Evolutionary conservation across 92 coral and sea anemone genomes (phyloP).

Genomic region (Isaurus tuberculatus): DNA sequence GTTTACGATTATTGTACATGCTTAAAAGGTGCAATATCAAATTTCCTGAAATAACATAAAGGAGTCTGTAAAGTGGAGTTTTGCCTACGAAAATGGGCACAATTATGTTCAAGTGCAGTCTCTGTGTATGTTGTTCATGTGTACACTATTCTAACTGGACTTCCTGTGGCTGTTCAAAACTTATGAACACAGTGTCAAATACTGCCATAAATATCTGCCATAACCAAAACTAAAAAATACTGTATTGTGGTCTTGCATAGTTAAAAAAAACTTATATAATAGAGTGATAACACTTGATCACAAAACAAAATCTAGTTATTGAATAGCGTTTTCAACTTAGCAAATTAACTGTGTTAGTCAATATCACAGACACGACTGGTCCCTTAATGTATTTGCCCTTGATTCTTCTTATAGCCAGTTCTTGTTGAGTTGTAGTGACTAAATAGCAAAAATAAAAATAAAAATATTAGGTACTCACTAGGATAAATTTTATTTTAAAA

Average conservation of each 20-base stretch:
- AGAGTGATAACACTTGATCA: no score
- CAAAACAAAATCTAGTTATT: no score
- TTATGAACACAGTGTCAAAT: not conserved
- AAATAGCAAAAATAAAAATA: no score
- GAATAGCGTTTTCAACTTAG: no score
- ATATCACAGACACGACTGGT: no score
- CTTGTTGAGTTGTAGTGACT: no score
- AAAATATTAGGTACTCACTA: no score
- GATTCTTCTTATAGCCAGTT: no score
- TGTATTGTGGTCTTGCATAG: not conserved
- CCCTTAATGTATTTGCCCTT: no score
- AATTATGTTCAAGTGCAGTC: not conserved
- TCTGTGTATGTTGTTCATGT: not conserved
- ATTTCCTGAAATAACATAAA: not conserved
- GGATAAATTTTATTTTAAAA: no score
- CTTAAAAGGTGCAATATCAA: constrained; percentile 3
- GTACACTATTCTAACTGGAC: constrained; percentile 5
- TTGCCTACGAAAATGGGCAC: constrained; percentile 2
- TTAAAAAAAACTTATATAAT: no score
- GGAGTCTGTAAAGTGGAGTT: constrained; percentile 8
- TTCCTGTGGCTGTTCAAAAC: constrained; percentile 2
- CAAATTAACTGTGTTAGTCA: no score
- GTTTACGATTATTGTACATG: not conserved
- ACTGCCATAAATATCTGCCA: not conserved
- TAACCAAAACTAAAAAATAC: not conserved